These are phyloP conservation scores for Melinaea menophilus DNA, from an alignment of 2,888 invertebrate genomes.

Conservation along the genomic window DNA sequence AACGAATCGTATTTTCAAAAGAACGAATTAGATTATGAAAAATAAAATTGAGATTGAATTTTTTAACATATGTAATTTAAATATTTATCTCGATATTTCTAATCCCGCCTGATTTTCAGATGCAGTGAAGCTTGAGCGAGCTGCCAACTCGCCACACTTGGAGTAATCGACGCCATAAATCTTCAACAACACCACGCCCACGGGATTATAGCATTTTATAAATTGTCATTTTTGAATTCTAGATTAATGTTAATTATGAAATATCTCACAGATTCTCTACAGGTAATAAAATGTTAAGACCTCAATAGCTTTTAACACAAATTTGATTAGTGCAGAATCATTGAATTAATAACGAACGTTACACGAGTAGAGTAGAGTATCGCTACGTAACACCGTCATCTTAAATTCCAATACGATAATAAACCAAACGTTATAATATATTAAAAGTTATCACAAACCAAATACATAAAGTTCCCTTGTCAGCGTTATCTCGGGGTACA, in stretches of 20 bases:
- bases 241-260: conserved; percentile 6
- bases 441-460: conserved; percentile 25
- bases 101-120: conserved; percentile 4
- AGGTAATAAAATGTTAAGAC: no score
- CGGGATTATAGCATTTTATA: conserved; percentile 11
- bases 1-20: no score
- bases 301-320: not conserved
- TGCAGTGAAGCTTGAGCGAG: conserved; percentile 6
- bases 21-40: no score
- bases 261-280: not conserved
- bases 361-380: not conserved
- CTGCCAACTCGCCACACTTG: conserved; percentile 11
- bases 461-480: conserved; percentile 29
- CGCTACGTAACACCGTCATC: not conserved
- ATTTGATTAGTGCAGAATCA: not conserved
- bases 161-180: conserved; percentile 29
- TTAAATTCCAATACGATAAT: conserved; percentile 3
- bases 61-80: no score
- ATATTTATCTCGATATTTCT: not conserved
- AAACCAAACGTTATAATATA: conserved; percentile 7
- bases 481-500: conserved; percentile 27
- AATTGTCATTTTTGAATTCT: conserved; percentile 7
- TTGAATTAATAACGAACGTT: not conserved
- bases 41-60: no score
- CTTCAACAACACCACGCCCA: conserved; percentile 8